Base-by-base conservation (phyloP, 2,888 invertebrate species). In the Teinopalpus imperialis region DNA sequence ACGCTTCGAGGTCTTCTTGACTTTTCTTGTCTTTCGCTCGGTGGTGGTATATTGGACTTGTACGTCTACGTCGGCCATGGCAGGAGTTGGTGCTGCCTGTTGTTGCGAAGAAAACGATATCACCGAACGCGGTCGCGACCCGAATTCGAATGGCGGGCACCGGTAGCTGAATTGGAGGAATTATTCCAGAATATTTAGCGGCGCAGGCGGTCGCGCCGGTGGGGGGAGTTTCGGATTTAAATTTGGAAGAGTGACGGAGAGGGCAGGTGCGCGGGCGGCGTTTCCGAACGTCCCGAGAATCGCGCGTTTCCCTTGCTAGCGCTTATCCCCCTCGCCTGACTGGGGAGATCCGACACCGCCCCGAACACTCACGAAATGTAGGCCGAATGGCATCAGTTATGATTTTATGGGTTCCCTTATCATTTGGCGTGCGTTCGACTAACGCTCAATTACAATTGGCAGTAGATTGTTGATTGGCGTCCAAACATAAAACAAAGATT, bases 1-100 rank as follows among this genome's bases (percentile, higher is more conserved):
- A 77, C 95, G 93, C 82, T 95, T 93, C 68, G 94, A 93, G 73
- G 94, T 93, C 75, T 93, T 92, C 64, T 94, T 93, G 90, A 96
- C 96, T 92, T 96, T 97, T 90, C 95, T 94, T 91, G 96, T 97
- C 85, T 95, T 95, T 79, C 95, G 93, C 89, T 96, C 94, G 71
- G 95, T 95, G 76, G 94, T 93, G 76, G 95, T 94, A 81, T 92
- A 94, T 85, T 94, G 94, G 90, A 95, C 94, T 90, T 95, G 94
- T 60, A 94, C 92, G 87, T 96, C 96, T 72, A 96, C 96, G 92
- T 97, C 97, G 81, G 95, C 96, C 97, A 97, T 97, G 88, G 74
- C 65, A 68, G 65, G 58, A 57, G 48, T 61, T 56, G 62, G 63
- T 62, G 62, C 66, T 66, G 68, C 63, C 66, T 53, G 52, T 64